Base-by-base conservation (phyloP, 2,797 vertebrate species). In the Manis crassicaudata region DNA sequence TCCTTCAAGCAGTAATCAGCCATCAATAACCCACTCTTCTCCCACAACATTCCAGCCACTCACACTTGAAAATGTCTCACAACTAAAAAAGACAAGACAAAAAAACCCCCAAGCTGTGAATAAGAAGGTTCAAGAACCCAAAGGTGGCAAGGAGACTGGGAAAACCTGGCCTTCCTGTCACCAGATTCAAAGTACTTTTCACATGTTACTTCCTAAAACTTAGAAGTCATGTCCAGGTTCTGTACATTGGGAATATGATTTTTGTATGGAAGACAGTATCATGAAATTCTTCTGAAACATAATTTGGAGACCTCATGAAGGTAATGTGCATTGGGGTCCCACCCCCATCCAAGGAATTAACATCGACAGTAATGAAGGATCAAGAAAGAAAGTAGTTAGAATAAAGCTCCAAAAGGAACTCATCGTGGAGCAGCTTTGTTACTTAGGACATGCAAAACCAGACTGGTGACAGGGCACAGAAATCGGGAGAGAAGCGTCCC, bases 81-180 rank as follows among this genome's bases (percentile, higher is more conserved):
- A 56, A 40, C 7, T 54, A 17, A 62, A 90, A 46, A 56, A 37
- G 46, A 46, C 46, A 46, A 46, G 46, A 67, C 81, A 40, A 60
- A 20, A 20, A 40, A 25, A 29, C 10, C 11, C 56, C 50, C 65
- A 13, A 32, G 18, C 62, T 32, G 46, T 65, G 62, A 77, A 21
- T 5, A 84, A 92, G 35, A 95, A 82, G 86, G 62, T 23, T 52
- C 65, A 63, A 95, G 80, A 87, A 76, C 12, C 21, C n/a, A 56
- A 52, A 73, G 65, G 25, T 67, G 46, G n/a, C 23, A 73, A 60
- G 17, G 43, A 58, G 46, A 77, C 25, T 0, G 2, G 50, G 86
- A 60, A 46, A 43, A 62, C 8, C 2, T 1, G 35, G 37, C 29
- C 46, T n/a, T 43, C 67, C 32, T 63, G 63, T 23, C 3, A 32